Evolutionary conservation across 2,113 vertebrate genomes (phyloP).

Genomic region (Merops nubicus): DNA sequence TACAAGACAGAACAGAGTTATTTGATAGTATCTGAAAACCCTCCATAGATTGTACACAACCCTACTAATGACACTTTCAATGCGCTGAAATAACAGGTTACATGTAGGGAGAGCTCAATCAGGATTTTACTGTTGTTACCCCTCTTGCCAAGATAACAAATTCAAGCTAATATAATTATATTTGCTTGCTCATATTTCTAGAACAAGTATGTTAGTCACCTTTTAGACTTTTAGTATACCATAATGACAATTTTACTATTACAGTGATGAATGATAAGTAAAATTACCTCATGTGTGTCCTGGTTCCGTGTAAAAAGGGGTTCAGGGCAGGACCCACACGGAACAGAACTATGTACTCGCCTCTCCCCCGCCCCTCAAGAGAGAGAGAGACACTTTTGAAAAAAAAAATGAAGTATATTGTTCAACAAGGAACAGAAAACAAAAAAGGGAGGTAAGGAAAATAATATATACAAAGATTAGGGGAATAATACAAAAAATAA

Average conservation of each 20-base stretch:
- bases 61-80: neutral
- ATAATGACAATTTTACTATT: neutral
- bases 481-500: too few species aligned
- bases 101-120: neutral
- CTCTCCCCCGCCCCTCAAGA: too few species aligned
- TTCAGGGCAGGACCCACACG: too few species aligned
- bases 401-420: too few species aligned
- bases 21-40: neutral
- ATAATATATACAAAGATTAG: too few species aligned
- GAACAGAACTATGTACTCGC: too few species aligned
- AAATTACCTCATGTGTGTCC: too few species aligned
- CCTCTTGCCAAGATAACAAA: neutral
- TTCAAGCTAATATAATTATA: neutral
- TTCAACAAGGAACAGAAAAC: too few species aligned
- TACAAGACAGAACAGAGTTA: neutral
- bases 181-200: neutral
- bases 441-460: too few species aligned
- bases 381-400: too few species aligned
- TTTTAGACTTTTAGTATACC: neutral
- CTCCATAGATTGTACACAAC: neutral
- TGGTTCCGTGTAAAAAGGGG: too few species aligned
- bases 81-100: neutral
- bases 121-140: neutral
- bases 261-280: neutral
- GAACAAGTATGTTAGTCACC: neutral